Conservation (phyloP, 2,113 vertebrate genomes). For the Telmatochromis sp. region DNA sequence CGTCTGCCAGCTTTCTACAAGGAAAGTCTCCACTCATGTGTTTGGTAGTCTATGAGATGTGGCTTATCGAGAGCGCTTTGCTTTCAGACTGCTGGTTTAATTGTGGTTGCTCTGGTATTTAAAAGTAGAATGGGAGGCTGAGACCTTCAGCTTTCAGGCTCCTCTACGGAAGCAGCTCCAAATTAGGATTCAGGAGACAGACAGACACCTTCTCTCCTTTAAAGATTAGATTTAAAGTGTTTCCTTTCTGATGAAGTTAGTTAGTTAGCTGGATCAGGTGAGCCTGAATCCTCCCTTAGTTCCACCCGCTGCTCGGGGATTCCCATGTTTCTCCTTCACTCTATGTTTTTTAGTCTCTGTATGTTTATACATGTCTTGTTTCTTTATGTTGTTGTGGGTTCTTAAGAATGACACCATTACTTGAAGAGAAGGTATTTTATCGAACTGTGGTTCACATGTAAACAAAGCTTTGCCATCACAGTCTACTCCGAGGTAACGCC, state of each 20-base stretch:
- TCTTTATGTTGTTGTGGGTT: no score
- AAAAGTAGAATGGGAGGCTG: fast-evolving
- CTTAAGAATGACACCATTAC: no score
- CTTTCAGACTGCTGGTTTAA: neutral
- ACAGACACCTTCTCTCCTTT: neutral
- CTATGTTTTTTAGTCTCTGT: neutral
- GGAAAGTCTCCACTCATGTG: neutral
- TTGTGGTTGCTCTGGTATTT: neutral
- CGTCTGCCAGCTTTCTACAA: neutral
- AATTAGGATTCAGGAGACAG: neutral
- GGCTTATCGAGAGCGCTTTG: fast-evolving
- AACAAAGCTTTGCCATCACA: no score
- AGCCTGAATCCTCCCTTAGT: neutral
- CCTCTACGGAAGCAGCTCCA: neutral
- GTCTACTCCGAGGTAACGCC: no score
- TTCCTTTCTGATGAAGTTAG: neutral
- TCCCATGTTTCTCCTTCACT: neutral
- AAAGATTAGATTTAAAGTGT: neutral
- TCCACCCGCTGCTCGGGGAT: fast-evolving
- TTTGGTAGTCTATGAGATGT: neutral
- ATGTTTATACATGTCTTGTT: neutral
- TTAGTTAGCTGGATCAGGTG: neutral
- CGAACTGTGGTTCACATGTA: no score
- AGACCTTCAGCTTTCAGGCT: neutral
- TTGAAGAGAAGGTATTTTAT: no score